These are phyloP conservation scores for Anoplopoma fimbria DNA, from an alignment of 2,113 vertebrate genomes.

Conservation along the genomic window DNA sequence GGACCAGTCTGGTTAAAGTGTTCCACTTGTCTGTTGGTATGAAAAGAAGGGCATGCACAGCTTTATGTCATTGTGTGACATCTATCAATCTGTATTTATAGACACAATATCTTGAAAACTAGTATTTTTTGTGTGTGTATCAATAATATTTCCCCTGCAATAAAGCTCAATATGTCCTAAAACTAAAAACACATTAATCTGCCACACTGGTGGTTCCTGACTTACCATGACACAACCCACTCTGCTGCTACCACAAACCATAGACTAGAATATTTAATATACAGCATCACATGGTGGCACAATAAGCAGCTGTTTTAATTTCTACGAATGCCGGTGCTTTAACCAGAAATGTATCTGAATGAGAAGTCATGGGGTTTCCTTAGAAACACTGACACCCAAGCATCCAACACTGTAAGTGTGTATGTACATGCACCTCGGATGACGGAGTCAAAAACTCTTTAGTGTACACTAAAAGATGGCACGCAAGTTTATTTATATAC, in stretches of 20 bases:
- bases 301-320: conserved; percentile 5
- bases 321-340: neutral
- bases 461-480: conserved; percentile 56
- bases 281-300: neutral
- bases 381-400: conserved; percentile 22
- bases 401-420: conserved; percentile 40
- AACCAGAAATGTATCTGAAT: neutral
- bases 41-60: no score
- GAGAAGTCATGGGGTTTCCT: conserved; percentile 42
- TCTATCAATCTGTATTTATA: no score
- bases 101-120: no score
- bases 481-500: conserved; percentile 77
- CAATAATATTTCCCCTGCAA: no score
- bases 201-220: no score
- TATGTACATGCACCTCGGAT: conserved; percentile 16
- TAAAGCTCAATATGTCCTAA: no score
- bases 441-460: conserved; percentile 56
- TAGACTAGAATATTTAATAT: neutral
- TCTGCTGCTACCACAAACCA: neutral
- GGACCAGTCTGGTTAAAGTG: neutral
- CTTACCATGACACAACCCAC: no score
- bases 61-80: no score
- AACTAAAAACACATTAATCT: no score
- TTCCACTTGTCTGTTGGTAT: no score
- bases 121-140: no score